Percentiles rank a stretch among this genome's conserved stretches.
phyloP scores from a whole-genome alignment of 2,888 invertebrate genomes.

The Hirtodrosophila duncani region DNA sequence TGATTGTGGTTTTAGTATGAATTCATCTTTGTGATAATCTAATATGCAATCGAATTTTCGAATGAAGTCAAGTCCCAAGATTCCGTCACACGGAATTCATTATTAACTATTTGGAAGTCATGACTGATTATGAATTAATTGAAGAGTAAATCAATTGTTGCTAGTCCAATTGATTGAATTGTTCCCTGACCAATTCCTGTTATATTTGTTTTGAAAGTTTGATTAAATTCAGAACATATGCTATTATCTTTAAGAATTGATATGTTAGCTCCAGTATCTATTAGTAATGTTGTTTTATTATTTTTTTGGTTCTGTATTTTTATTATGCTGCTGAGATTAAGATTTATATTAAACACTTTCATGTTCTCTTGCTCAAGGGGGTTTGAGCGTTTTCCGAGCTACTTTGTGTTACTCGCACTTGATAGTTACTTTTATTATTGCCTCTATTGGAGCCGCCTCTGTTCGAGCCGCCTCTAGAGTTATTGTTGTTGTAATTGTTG shows the following conservation, averaged over 20 bases:
- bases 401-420: slow-evolving; percentile 3
- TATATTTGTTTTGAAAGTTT: slow-evolving; percentile 3
- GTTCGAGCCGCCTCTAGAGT: background rate
- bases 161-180: slow-evolving; percentile 9
- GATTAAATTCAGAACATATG: slow-evolving; percentile 5
- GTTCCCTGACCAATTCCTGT: too few relatives aligned
- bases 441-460: too few relatives aligned
- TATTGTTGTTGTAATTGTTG: slow-evolving; percentile 1
- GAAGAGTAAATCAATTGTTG: slow-evolving; percentile 7
- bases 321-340: too few relatives aligned
- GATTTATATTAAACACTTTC: slow-evolving; percentile 10
- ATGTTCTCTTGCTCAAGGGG: background rate
- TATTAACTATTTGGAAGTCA: slow-evolving; percentile 14
- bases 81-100: slow-evolving; percentile 11
- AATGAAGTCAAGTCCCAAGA: too few relatives aligned
- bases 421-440: too few relatives aligned
- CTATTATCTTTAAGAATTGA: slow-evolving; percentile 8
- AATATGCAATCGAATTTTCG: too few relatives aligned
- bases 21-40: too few relatives aligned
- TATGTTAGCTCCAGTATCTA: too few relatives aligned
- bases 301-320: too few relatives aligned
- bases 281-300: too few relatives aligned
- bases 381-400: background rate
- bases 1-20: too few relatives aligned
- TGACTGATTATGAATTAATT: slow-evolving; percentile 16